Conservation (phyloP, 2,113 vertebrate species). For the Seriola aureovittata region DNA sequence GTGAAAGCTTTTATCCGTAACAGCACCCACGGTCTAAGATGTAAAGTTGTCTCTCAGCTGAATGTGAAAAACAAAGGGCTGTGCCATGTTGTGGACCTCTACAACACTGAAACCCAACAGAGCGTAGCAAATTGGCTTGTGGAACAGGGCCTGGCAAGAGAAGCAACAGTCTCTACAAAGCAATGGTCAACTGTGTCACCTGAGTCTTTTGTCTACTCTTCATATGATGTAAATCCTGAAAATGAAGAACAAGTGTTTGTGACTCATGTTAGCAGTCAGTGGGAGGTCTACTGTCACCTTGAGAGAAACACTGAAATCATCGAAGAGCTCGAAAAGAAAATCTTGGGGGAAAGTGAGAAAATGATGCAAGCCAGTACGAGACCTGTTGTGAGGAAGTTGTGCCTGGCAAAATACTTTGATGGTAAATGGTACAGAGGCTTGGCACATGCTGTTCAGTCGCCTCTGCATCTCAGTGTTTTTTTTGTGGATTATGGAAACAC, state of each 20-base stretch:
- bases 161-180: constrained; percentile 46
- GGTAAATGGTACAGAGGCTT: constrained; percentile 89
- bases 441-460: constrained; percentile 74
- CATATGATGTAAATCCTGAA: constrained; percentile 86
- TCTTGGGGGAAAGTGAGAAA: constrained; percentile 75
- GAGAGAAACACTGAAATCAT: constrained; percentile 85
- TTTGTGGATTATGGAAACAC: constrained; percentile 96
- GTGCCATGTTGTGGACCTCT: constrained; percentile 88
- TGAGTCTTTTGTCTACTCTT: constrained; percentile 89
- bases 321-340: constrained; percentile 81
- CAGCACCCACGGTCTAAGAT: constrained; percentile 77
- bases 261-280: constrained; percentile 86
- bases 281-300: constrained; percentile 92
- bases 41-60: constrained; percentile 82
- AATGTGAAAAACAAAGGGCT: constrained; percentile 75
- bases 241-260: constrained; percentile 87
- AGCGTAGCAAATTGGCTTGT: constrained; percentile 79
- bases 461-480: constrained; percentile 81
- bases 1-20: constrained; percentile 81
- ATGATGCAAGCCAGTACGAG: constrained; percentile 36
- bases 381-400: constrained; percentile 75
- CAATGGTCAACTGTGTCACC: constrained; percentile 74
- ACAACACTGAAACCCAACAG: constrained; percentile 68
- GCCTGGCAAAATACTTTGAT: constrained; percentile 89
- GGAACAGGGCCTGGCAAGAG: constrained; percentile 62